Evolutionary conservation across 2,888 invertebrate species (phyloP).

Genomic region (Andrena fulva): DNA sequence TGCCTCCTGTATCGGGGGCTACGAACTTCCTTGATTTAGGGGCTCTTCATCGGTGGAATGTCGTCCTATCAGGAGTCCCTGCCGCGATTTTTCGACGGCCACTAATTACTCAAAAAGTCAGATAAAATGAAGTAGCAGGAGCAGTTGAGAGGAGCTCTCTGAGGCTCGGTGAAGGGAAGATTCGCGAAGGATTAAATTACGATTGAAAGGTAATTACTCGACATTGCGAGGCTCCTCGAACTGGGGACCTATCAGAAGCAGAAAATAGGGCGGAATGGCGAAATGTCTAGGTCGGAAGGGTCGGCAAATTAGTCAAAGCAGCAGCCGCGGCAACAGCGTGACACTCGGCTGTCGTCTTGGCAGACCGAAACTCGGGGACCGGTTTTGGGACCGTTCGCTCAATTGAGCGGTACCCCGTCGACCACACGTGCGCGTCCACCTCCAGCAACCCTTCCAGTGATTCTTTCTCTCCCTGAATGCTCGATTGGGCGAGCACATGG

Average conservation of each 20-base stretch:
- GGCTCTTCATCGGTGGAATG: neutral
- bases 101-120: neutral
- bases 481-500: constrained; percentile 58
- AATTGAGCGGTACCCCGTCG: constrained; percentile 81
- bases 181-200: too few relatives aligned
- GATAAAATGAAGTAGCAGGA: too few relatives aligned
- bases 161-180: too few relatives aligned
- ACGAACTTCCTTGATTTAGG: neutral
- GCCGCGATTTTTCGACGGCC: neutral
- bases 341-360: constrained; percentile 70
- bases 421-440: constrained; percentile 77
- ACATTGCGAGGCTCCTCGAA: neutral
- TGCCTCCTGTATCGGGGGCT: neutral
- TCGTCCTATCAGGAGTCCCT: neutral
- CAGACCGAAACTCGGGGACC: constrained; percentile 66
- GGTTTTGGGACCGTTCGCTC: constrained; percentile 74
- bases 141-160: too few relatives aligned
- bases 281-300: constrained; percentile 39
- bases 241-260: neutral
- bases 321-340: constrained; percentile 67
- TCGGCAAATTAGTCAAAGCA: constrained; percentile 72
- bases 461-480: constrained; percentile 45
- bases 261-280: constrained; percentile 21
- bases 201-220: neutral
- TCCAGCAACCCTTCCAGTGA: constrained; percentile 53